These are phyloP conservation scores for Orthosia incerta DNA, from an alignment of 2,888 invertebrate genomes.

Conservation along the genomic window DNA sequence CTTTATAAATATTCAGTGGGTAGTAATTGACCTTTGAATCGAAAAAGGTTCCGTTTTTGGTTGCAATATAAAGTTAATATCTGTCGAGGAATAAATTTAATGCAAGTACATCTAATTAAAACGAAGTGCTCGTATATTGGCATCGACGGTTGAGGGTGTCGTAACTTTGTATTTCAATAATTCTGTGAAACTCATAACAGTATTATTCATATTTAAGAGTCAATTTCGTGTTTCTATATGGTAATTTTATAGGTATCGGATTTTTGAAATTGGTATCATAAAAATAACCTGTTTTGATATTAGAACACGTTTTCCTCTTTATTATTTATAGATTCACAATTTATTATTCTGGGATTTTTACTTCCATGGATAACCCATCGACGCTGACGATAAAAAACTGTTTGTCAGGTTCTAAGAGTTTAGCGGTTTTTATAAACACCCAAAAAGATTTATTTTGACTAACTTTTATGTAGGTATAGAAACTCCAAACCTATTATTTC, in stretches of 20 bases:
- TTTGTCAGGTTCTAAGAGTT: slow-evolving; percentile 23
- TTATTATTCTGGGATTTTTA: slow-evolving; percentile 36
- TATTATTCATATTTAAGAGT: slow-evolving; percentile 53
- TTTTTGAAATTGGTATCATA: slow-evolving; percentile 30
- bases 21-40: slow-evolving; percentile 83
- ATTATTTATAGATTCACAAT: slow-evolving; percentile 39
- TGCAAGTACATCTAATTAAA: slow-evolving; percentile 57
- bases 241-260: slow-evolving; percentile 34
- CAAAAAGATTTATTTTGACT: neutral
- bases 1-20: slow-evolving; percentile 81
- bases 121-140: slow-evolving; percentile 54
- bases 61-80: slow-evolving; percentile 46
- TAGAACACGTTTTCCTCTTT: slow-evolving; percentile 43
- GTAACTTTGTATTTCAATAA: slow-evolving; percentile 56
- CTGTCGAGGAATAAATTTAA: slow-evolving; percentile 53
- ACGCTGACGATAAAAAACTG: slow-evolving; percentile 24
- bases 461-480: neutral
- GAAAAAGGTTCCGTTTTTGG: slow-evolving; percentile 76
- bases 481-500: neutral
- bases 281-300: slow-evolving; percentile 51
- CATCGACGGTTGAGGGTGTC: slow-evolving; percentile 35
- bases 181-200: slow-evolving; percentile 50
- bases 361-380: slow-evolving; percentile 29
- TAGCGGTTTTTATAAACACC: slow-evolving; percentile 10
- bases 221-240: slow-evolving; percentile 44